Percentiles rank a stretch among this genome's conserved stretches.
Evolutionary conservation across 2,113 vertebrate species (phyloP).

Genomic region (Percopsis transmontana): DNA sequence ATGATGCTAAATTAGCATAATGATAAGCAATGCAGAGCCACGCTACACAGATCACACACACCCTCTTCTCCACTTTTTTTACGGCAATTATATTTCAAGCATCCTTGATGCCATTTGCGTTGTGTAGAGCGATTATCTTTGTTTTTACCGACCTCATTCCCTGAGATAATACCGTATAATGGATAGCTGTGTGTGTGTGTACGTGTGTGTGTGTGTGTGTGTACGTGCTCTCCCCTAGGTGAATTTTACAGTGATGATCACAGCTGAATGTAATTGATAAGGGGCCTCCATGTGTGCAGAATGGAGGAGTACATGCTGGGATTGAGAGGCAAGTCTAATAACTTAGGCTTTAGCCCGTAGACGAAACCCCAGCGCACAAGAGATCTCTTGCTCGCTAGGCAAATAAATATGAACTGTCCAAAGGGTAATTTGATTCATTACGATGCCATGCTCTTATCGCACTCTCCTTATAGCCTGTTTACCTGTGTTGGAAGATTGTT

Average conservation of each 20-base stretch:
- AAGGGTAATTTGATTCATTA: too few relatives aligned
- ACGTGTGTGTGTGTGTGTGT: slow-evolving; percentile 31
- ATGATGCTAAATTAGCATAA: slow-evolving; percentile 57
- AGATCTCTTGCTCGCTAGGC: too few relatives aligned
- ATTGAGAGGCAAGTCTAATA: too few relatives aligned
- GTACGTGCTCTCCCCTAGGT: slow-evolving; percentile 28
- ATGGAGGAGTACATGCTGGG: too few relatives aligned
- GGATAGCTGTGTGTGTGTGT: slow-evolving; percentile 63
- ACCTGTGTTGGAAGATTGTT: too few relatives aligned
- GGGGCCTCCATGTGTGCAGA: too few relatives aligned
- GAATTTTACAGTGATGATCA: slow-evolving; percentile 65
- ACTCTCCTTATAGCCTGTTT: too few relatives aligned
- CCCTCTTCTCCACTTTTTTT: slow-evolving; percentile 46
- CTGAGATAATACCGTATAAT: slow-evolving; percentile 41
- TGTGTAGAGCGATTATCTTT: slow-evolving; percentile 66
- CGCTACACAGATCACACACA: slow-evolving; percentile 55
- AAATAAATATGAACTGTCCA: too few relatives aligned
- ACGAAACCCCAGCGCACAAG: too few relatives aligned
- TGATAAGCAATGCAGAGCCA: slow-evolving; percentile 62
- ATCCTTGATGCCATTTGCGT: too few relatives aligned
- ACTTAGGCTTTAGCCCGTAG: too few relatives aligned
- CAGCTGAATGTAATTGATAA: slow-evolving; percentile 57
- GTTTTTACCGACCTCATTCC: slow-evolving; percentile 73
- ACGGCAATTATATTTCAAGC: slow-evolving; percentile 66
- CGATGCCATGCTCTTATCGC: too few relatives aligned